Percentiles rank a stretch among this genome's conserved stretches.
phyloP scores from a whole-genome alignment of 2,113 vertebrate genomes.

The Monarcha castaneiventris region DNA sequence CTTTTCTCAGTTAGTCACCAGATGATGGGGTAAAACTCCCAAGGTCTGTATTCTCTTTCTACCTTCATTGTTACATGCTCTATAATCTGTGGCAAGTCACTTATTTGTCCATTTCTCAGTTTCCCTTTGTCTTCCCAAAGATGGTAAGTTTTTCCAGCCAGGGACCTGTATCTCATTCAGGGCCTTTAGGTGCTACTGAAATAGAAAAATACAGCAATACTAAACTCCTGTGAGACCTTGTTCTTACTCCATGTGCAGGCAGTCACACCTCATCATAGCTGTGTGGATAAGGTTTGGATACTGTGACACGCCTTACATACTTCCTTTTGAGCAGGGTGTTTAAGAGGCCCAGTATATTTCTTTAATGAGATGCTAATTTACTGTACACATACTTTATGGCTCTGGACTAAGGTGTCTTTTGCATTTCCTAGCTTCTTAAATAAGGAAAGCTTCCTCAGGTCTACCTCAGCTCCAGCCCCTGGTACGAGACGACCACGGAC shows the following conservation, averaged over 20 bases:
- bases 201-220: not conserved
- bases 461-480: not conserved
- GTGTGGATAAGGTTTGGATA: not conserved
- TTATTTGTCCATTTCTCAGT: not conserved
- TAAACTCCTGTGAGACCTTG: not conserved
- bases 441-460: not conserved
- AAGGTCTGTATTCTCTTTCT: not conserved
- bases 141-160: not conserved
- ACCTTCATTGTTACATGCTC: not conserved
- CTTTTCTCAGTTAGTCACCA: not conserved
- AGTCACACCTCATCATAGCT: not conserved
- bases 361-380: conserved; percentile 18
- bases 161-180: not conserved
- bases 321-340: conserved; percentile 4
- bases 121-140: not conserved
- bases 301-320: not conserved
- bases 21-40: not conserved
- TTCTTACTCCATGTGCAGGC: not conserved
- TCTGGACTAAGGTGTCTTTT: not conserved
- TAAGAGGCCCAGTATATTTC: not conserved
- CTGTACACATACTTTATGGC: not conserved
- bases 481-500: not conserved
- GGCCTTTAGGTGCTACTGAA: not conserved
- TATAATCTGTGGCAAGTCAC: not conserved
- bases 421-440: not conserved